Conservation (phyloP, 53 echinoderm and acorn worm species). For the Antedon mediterranea region DNA sequence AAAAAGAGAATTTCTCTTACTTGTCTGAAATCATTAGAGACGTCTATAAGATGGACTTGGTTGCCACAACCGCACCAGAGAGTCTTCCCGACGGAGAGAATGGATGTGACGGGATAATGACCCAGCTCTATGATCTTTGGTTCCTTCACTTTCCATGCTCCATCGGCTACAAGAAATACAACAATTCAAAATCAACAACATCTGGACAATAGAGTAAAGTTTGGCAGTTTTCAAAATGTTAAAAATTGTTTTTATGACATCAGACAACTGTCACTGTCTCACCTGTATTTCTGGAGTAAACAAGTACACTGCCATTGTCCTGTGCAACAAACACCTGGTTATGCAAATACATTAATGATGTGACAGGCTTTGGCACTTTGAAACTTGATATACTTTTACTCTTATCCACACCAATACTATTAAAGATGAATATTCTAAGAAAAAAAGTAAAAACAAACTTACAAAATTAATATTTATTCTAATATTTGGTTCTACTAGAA, state of each 20-base stretch:
- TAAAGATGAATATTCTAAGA: slow-evolving; percentile 60
- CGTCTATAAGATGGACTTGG: slow-evolving; percentile 51
- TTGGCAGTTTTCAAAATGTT: too few species aligned
- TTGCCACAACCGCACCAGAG: slow-evolving; percentile 90
- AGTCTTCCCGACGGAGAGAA: slow-evolving; percentile 51
- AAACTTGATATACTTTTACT: slow-evolving; percentile 49
- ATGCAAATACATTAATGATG: slow-evolving; percentile 69
- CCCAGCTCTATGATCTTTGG: slow-evolving; percentile 49
- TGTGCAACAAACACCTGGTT: slow-evolving; percentile 68
- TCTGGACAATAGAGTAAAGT: too few species aligned
- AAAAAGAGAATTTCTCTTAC: slow-evolving; percentile 7
- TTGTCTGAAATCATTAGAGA: slow-evolving; percentile 60
- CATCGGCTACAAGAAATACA: slow-evolving; percentile 27
- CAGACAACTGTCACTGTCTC: too few species aligned
- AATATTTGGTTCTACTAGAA: too few species aligned
- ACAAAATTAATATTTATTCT: too few species aligned
- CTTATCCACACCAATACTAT: slow-evolving; percentile 58
- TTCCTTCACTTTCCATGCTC: slow-evolving; percentile 81
- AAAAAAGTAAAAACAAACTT: too few species aligned
- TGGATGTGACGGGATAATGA: slow-evolving; percentile 41
- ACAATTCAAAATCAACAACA: too few species aligned
- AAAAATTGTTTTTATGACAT: too few species aligned
- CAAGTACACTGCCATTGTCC: slow-evolving; percentile 60
- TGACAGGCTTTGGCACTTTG: slow-evolving; percentile 49
- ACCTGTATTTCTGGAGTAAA: slow-evolving; percentile 62